Percentiles rank a stretch among this genome's conserved stretches.
Evolutionary conservation across 2,888 invertebrate species (phyloP).

Genomic region (Chloromyia formosa): DNA sequence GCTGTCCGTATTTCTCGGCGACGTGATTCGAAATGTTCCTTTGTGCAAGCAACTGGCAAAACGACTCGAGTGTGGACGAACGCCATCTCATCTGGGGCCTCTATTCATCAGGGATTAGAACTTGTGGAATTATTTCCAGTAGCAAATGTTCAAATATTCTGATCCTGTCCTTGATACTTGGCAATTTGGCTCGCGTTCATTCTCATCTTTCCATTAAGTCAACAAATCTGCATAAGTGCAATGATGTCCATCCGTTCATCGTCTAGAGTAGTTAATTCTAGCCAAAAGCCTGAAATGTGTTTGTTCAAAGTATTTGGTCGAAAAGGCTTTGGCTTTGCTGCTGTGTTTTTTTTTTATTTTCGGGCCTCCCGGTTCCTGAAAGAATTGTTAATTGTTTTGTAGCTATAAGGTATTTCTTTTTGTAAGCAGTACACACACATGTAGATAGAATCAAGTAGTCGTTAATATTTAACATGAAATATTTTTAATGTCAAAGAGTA

Average conservation of each 20-base stretch:
- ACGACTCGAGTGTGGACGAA: slow-evolving; percentile 68
- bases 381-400: not conserved
- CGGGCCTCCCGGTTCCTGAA: not conserved
- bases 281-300: slow-evolving; percentile 27
- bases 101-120: slow-evolving; percentile 48
- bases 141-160: slow-evolving; percentile 25
- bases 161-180: slow-evolving; percentile 26
- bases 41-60: slow-evolving; percentile 84
- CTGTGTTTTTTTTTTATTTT: not conserved
- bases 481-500: not conserved
- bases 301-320: slow-evolving; percentile 29
- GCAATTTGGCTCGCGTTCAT: not conserved
- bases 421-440: not conserved
- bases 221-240: slow-evolving; percentile 18
- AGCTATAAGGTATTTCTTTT: slow-evolving; percentile 4
- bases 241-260: not conserved
- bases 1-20: slow-evolving; percentile 85
- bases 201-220: slow-evolving; percentile 13
- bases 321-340: not conserved
- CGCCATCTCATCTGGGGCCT: slow-evolving; percentile 42
- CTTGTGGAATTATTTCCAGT: slow-evolving; percentile 23
- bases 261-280: slow-evolving; percentile 30
- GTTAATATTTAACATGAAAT: slow-evolving; percentile 21
- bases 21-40: slow-evolving; percentile 82
- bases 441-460: not conserved